Evolutionary conservation across 2,113 vertebrate genomes (phyloP).

Genomic region (Zosterops japonicus): DNA sequence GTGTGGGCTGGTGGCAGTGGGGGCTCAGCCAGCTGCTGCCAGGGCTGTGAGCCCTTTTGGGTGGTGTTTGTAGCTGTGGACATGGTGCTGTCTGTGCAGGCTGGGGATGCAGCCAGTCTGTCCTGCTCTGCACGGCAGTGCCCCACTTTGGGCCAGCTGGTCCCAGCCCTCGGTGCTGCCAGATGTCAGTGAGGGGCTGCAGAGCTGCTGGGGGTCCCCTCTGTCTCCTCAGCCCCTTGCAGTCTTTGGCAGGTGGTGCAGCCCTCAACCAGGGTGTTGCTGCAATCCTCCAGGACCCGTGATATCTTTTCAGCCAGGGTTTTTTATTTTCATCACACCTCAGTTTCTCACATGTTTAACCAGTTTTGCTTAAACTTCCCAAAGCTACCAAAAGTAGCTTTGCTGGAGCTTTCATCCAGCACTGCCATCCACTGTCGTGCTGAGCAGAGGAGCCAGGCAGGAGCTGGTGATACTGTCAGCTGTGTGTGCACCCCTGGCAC

Average conservation of each 20-base stretch:
- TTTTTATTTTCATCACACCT: not conserved
- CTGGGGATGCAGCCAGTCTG: rapidly evolving
- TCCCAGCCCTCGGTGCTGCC: not conserved
- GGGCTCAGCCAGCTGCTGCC: not conserved
- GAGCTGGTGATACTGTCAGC: not conserved
- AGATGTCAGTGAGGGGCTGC: not conserved
- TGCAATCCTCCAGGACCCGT: rapidly evolving
- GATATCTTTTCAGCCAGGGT: not conserved
- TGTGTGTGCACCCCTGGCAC: rapidly evolving
- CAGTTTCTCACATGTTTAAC: not conserved
- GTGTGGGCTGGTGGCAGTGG: rapidly evolving
- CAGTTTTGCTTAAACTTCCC: not conserved
- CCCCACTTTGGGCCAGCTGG: not conserved
- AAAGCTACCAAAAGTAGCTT: not conserved
- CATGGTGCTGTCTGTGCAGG: rapidly evolving
- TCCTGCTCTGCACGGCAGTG: rapidly evolving
- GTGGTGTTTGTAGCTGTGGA: rapidly evolving
- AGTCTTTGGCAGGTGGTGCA: not conserved
- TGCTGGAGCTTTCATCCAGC: not conserved
- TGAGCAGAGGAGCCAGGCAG: not conserved
- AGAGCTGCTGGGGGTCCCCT: rapidly evolving
- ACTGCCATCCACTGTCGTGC: rapidly evolving
- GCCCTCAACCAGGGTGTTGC: rapidly evolving
- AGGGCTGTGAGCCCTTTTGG: rapidly evolving
- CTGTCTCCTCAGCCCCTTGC: rapidly evolving